phyloP scores from a whole-genome alignment of 2,797 vertebrate species.

The Brachymystax lenok region DNA sequence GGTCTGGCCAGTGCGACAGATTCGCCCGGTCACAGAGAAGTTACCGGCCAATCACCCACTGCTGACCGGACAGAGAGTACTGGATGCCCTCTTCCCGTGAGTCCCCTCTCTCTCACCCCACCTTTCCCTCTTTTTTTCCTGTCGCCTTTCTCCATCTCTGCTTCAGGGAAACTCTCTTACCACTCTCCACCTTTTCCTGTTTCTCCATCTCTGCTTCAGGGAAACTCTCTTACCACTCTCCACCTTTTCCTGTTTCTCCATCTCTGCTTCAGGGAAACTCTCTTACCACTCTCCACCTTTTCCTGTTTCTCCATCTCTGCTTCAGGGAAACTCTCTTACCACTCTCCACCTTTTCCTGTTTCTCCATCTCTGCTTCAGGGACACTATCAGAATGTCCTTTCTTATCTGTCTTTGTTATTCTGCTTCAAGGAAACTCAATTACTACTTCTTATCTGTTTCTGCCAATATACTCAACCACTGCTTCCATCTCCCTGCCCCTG shows the following conservation, averaged over 20 bases:
- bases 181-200: not conserved
- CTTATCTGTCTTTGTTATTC: conserved; percentile 45
- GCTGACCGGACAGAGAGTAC: conserved; percentile 73
- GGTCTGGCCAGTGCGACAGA: conserved; percentile 95
- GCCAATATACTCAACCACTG: not conserved
- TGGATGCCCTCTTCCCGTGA: conserved; percentile 94
- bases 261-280: conserved; percentile 35
- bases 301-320: not conserved
- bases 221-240: not conserved
- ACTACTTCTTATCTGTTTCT: not conserved
- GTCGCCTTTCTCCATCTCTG: not conserved
- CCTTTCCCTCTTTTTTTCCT: not conserved
- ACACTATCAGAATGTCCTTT: not conserved
- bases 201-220: not conserved
- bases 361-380: not conserved
- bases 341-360: not conserved
- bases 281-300: not conserved
- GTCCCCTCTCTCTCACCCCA: conserved; percentile 79
- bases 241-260: not conserved
- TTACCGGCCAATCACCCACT: conserved; percentile 93
- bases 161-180: conserved; percentile 35
- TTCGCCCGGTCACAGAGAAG: conserved; percentile 96
- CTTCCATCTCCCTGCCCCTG: conserved; percentile 38
- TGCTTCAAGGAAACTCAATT: not conserved
- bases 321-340: conserved; percentile 35